Percentiles rank a stretch among this genome's conserved stretches.
phyloP scores from a whole-genome alignment of 2,797 vertebrate species.

The Hydrocynus forskahlii region DNA sequence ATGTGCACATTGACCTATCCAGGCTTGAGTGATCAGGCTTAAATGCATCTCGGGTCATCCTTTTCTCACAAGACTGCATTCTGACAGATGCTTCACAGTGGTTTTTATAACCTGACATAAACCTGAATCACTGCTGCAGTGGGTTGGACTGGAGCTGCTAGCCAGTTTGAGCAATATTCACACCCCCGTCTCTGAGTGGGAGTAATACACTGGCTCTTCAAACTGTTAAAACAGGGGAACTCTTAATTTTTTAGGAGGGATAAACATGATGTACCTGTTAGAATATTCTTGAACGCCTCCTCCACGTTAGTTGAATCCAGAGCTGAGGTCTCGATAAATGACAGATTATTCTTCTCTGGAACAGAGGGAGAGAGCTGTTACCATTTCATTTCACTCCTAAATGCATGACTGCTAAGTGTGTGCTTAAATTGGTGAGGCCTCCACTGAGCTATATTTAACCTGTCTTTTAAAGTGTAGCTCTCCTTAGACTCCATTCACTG shows the following conservation, averaged over 20 bases:
- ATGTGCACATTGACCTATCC: conserved; percentile 37
- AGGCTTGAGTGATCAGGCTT: conserved; percentile 7
- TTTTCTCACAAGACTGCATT: conserved; percentile 34
- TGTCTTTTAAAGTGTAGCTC: not conserved
- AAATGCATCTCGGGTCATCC: conserved; percentile 18
- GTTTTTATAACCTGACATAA: conserved; percentile 34
- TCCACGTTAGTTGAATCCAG: conserved; percentile 98
- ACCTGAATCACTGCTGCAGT: conserved; percentile 27
- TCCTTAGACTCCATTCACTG: not conserved
- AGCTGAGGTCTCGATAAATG: conserved; percentile 98
- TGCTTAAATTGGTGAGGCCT: not conserved
- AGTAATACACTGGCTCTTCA: not conserved
- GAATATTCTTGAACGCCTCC: conserved; percentile 98
- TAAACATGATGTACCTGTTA: conserved; percentile 83
- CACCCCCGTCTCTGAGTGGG: conserved; percentile 2
- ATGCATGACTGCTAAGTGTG: not conserved
- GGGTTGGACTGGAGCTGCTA: conserved; percentile 1
- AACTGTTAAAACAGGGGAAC: conserved; percentile 1
- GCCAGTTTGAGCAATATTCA: conserved; percentile 8
- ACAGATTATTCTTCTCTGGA: conserved; percentile 96
- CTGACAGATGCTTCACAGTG: not conserved
- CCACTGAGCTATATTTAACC: not conserved
- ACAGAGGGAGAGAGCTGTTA: conserved; percentile 42
- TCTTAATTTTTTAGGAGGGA: not conserved
- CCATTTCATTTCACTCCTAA: not conserved